phyloP scores from a whole-genome alignment of 2,888 invertebrate genomes.

The Cylindroiulus punctatus region DNA sequence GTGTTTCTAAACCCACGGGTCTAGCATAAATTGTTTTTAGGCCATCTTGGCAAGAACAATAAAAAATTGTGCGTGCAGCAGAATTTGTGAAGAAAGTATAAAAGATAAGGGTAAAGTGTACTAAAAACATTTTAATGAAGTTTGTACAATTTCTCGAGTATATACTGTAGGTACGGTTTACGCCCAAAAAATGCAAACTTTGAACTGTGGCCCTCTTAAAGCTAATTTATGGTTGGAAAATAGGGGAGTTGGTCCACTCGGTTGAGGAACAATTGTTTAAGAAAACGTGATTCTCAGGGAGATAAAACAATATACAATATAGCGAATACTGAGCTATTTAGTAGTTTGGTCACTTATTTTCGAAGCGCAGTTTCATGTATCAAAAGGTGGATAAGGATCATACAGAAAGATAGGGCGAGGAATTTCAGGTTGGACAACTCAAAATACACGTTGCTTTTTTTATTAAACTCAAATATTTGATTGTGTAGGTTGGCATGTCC shows the following conservation, averaged over 20 bases:
- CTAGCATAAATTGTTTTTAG: neutral
- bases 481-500: conserved; percentile 26
- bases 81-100: conserved; percentile 13
- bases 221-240: conserved; percentile 15
- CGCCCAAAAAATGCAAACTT: conserved; percentile 37
- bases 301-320: conserved; percentile 2
- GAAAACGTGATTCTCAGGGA: neutral
- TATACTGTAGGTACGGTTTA: neutral
- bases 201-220: conserved; percentile 38
- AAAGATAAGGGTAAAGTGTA: neutral
- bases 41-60: neutral
- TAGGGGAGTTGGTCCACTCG: neutral
- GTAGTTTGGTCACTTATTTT: conserved; percentile 35
- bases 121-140: conserved; percentile 42
- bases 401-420: neutral
- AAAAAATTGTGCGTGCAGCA: neutral
- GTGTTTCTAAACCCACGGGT: neutral
- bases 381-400: conserved; percentile 23
- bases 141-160: neutral
- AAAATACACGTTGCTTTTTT: conserved; percentile 3
- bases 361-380: conserved; percentile 37
- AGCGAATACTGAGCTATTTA: neutral
- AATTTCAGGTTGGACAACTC: conserved; percentile 16
- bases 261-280: conserved; percentile 20
- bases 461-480: conserved; percentile 12